These are phyloP conservation scores for Drosophila nr. perissopoda DNA, from an alignment of 2,888 invertebrate species.

Conservation along the genomic window DNA sequence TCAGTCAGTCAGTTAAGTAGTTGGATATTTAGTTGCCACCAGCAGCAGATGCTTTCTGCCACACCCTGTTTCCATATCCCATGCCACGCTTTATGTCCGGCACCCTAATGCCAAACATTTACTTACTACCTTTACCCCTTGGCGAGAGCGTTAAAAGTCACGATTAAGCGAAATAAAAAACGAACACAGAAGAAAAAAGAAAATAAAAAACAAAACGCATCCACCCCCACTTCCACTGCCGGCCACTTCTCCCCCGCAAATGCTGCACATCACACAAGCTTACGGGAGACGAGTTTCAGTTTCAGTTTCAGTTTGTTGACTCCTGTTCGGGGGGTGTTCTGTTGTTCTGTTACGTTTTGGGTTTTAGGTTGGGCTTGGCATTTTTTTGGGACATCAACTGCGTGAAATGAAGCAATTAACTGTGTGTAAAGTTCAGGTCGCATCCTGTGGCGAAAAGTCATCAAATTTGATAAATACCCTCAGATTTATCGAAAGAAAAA, in stretches of 20 bases:
- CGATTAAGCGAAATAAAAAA: slow-evolving; percentile 57
- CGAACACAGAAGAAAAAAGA: background rate
- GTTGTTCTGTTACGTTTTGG: slow-evolving; percentile 11
- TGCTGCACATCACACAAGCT: slow-evolving; percentile 39
- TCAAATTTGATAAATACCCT: slow-evolving; percentile 53
- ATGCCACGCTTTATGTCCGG: background rate
- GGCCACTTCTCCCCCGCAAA: background rate
- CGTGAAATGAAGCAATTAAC: slow-evolving; percentile 84
- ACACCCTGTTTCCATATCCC: slow-evolving; percentile 2
- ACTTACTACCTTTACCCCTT: slow-evolving; percentile 47
- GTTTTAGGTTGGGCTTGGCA: slow-evolving; percentile 57
- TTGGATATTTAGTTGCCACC: slow-evolving; percentile 14
- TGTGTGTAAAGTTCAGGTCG: slow-evolving; percentile 66
- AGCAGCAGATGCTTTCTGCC: slow-evolving; percentile 44
- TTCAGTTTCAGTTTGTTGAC: slow-evolving; percentile 37
- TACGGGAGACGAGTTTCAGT: slow-evolving; percentile 22
- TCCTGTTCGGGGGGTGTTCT: slow-evolving; percentile 28
- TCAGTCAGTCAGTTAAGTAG: slow-evolving; percentile 9
- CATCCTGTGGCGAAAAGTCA: slow-evolving; percentile 45
- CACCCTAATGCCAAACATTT: slow-evolving; percentile 52
- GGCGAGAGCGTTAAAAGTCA: slow-evolving; percentile 73
- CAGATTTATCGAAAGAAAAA: slow-evolving; percentile 50
- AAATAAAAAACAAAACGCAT: slow-evolving; percentile 18
- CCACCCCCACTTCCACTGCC: slow-evolving; percentile 21
- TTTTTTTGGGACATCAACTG: slow-evolving; percentile 69